Percentiles rank a stretch among this genome's conserved stretches.
Conservation (phyloP, 2,113 vertebrate genomes). For the Carettochelys insculpta region DNA sequence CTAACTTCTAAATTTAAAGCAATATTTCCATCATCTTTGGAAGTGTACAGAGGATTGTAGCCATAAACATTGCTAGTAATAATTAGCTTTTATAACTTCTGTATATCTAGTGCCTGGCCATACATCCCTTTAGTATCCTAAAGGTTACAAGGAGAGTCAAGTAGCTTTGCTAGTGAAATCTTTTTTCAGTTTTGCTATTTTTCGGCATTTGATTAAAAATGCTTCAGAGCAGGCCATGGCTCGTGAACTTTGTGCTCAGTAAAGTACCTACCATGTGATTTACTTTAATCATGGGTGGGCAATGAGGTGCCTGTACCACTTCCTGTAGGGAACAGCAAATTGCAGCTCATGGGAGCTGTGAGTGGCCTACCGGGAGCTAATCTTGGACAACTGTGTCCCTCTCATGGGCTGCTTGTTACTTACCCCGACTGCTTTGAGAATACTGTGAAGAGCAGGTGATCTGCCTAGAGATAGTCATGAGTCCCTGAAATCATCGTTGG, state of each 20-base stretch:
- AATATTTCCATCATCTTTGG: background rate
- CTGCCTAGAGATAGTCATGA: slow-evolving; percentile 33
- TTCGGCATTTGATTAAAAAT: background rate
- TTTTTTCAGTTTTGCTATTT: background rate
- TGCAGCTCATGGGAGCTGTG: no score
- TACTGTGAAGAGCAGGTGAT: slow-evolving; percentile 37
- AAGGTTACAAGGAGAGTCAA: background rate
- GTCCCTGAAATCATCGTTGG: background rate
- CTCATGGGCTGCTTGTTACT: no score
- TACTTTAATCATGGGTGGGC: no score
- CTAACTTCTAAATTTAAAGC: background rate
- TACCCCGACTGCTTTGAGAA: no score
- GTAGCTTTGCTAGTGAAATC: background rate
- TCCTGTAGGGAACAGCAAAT: no score
- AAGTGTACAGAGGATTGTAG: background rate
- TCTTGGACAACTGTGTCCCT: no score
- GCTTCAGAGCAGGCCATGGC: background rate
- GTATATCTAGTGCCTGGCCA: background rate
- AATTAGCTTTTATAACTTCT: background rate
- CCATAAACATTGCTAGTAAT: background rate
- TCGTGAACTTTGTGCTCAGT: accelerated
- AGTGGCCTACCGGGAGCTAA: no score
- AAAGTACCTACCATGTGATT: background rate
- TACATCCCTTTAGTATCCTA: background rate
- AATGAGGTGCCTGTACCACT: no score